Evolutionary conservation across 2,888 invertebrate genomes (phyloP).

Genomic region (Agonum fuliginosum): DNA sequence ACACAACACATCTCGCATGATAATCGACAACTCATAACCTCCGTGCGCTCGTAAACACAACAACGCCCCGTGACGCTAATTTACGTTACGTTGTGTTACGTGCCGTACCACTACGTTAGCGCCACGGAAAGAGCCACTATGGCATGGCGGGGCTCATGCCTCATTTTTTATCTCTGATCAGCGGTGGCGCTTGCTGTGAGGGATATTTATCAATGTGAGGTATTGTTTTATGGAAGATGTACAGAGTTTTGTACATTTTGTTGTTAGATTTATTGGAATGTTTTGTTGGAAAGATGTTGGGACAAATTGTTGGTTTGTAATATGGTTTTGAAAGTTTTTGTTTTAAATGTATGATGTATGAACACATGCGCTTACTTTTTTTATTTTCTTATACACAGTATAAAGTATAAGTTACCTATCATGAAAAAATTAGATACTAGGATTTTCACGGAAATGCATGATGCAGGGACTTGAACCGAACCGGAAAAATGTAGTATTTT

Average conservation of each 20-base stretch:
- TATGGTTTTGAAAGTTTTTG: no score
- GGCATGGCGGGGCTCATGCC: slow-evolving; percentile 21
- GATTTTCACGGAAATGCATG: no score
- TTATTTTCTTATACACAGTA: no score
- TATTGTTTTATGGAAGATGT: slow-evolving; percentile 27
- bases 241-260: slow-evolving; percentile 11
- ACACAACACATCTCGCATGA: slow-evolving; percentile 55
- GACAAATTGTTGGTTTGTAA: neutral
- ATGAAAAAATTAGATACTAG: no score
- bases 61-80: slow-evolving; percentile 56
- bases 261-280: slow-evolving; percentile 66
- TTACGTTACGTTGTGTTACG: slow-evolving; percentile 11
- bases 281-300: slow-evolving; percentile 64
- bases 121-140: neutral
- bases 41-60: slow-evolving; percentile 52
- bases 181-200: slow-evolving; percentile 20
- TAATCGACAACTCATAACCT: slow-evolving; percentile 60
- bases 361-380: no score
- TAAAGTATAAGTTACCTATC: no score
- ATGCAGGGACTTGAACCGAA: no score
- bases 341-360: no score
- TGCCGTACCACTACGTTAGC: slow-evolving; percentile 25
- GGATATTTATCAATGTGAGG: slow-evolving; percentile 31
- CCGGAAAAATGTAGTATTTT: no score
- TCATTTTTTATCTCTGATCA: slow-evolving; percentile 40